Evolutionary conservation across 2,797 vertebrate species (phyloP).

Genomic region (Tauraco hartlaubi): DNA sequence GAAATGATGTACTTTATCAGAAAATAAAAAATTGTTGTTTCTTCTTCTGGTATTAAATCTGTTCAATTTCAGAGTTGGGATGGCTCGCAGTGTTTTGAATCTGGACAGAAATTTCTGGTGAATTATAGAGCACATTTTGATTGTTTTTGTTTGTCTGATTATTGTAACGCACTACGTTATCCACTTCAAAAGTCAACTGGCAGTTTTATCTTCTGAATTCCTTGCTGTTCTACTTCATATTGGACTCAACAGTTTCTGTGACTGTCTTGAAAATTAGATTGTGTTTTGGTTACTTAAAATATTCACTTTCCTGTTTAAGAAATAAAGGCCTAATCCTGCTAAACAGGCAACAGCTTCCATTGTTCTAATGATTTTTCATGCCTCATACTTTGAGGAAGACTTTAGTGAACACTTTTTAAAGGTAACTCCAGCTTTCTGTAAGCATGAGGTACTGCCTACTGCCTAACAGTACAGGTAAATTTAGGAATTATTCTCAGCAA

Average conservation of each 20-base stretch:
- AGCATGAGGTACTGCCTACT: not conserved
- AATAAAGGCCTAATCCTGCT: not conserved
- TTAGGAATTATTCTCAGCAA: not conserved
- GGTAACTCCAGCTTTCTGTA: not conserved
- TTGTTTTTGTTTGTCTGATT: not conserved
- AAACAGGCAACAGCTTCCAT: not conserved
- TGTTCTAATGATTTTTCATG: not conserved
- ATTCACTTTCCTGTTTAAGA: not conserved
- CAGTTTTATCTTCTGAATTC: not conserved
- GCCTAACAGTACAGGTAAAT: not conserved
- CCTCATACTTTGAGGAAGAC: not conserved
- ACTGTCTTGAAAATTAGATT: not conserved
- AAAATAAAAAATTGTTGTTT: not conserved
- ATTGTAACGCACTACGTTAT: accelerated
- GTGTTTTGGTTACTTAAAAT: not conserved
- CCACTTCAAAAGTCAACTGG: not conserved
- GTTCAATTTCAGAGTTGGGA: not conserved
- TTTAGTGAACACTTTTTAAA: not conserved
- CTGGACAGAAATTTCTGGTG: not conserved
- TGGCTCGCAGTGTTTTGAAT: not conserved
- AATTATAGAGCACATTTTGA: not conserved
- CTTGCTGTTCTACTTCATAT: not conserved
- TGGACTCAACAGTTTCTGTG: not conserved
- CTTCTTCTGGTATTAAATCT: not conserved
- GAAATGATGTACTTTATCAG: not conserved